Percentiles rank a stretch among this genome's conserved stretches.
Conservation (phyloP, 1,140 invertebrate species). For the Phymastichus coffea region DNA sequence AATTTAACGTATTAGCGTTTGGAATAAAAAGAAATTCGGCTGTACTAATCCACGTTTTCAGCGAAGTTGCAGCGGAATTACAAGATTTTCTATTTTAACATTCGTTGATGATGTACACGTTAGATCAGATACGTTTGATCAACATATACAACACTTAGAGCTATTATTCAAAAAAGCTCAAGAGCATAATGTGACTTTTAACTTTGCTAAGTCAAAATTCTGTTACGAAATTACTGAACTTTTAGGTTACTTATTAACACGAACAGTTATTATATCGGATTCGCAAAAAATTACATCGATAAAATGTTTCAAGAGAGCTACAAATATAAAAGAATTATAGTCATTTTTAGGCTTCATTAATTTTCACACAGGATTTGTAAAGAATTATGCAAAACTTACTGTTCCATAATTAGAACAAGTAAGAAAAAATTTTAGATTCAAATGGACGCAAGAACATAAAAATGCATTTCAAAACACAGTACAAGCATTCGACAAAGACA, state of each 20-base stretch:
- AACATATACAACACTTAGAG: not conserved
- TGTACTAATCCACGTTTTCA: not conserved
- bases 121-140: not conserved
- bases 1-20: not conserved
- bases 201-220: slow-evolving; percentile 3
- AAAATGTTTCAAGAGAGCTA: slow-evolving; percentile 29
- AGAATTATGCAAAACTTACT: slow-evolving; percentile 26
- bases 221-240: slow-evolving; percentile 8
- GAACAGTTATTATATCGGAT: slow-evolving; percentile 12
- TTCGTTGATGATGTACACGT: not conserved
- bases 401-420: slow-evolving; percentile 19
- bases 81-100: not conserved
- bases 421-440: not conserved
- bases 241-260: slow-evolving; percentile 6
- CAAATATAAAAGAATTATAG: slow-evolving; percentile 41
- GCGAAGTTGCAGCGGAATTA: not conserved
- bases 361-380: slow-evolving; percentile 49
- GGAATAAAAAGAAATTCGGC: not conserved
- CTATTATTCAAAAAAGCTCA: not conserved
- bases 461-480: not conserved
- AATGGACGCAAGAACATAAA: not conserved
- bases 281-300: slow-evolving; percentile 22
- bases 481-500: not conserved
- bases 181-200: slow-evolving; percentile 6
- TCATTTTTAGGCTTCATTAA: slow-evolving; percentile 51